Evolutionary conservation across 2,797 vertebrate species (phyloP).

Genomic region (Phalanger gymnotis): DNA sequence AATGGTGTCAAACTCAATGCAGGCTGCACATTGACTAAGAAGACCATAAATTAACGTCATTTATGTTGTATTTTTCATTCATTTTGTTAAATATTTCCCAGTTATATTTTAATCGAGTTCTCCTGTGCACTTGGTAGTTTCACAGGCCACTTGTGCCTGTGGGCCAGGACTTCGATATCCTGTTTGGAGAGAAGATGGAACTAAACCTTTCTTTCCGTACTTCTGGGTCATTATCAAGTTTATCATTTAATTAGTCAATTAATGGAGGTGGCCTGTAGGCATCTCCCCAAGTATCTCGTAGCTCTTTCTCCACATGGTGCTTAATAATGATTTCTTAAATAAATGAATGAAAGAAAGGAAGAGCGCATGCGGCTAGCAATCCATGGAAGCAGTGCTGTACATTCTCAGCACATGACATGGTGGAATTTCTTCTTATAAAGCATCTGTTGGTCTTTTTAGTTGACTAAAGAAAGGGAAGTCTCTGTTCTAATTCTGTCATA

Average conservation of each 20-base stretch:
- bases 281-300: not conserved
- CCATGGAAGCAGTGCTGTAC: not conserved
- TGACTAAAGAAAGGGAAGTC: not conserved
- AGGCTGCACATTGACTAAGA: not conserved
- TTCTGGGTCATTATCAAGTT: not conserved
- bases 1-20: no score
- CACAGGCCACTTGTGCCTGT: not conserved
- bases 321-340: not conserved
- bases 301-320: not conserved
- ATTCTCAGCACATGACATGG: not conserved
- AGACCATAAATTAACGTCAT: not conserved
- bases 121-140: not conserved
- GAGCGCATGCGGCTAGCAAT: not conserved
- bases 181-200: not conserved
- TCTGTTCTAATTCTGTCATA: not conserved
- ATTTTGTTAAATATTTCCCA: not conserved
- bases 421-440: not conserved
- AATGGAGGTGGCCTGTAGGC: not conserved
- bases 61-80: not conserved
- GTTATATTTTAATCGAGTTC: not conserved
- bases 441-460: not conserved
- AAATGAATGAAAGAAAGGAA: not conserved
- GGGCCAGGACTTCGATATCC: not conserved
- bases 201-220: not conserved
- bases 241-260: not conserved